Evolutionary conservation across 2,113 vertebrate species (phyloP), one percentile per base, ranked within the genome.

Genomic region (Abramis brama): DNA sequence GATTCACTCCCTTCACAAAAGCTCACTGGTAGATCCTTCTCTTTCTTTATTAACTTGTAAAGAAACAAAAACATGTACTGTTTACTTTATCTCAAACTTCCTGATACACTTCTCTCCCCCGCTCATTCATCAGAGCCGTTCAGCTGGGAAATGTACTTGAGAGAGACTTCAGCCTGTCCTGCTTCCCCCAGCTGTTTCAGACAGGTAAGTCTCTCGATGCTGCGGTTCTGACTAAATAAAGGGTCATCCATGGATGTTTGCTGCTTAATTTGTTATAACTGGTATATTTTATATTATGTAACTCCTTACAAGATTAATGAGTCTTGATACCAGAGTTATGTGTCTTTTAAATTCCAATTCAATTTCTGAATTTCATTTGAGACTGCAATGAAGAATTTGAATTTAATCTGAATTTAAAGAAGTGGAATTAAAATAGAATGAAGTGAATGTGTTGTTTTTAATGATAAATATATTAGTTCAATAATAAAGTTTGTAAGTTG

Each of bases 141-240:
- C 93, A 95, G 92, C 83, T 99, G 97, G 97, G 96, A 97, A 84
- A 93, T 94, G 70, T 99, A 99, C 90, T 95, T 99, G 88, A 96
- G 97, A 93, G 95, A 97, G 92, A 97, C 96, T 23, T 96, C 95
- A 47, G 96, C 97, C 19, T 11, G 91, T 82, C 95, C 96, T 64
- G 97, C 97, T 78, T 96, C 97, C 86, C 89, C 95, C 0, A 94
- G 95, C 87, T 98, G 92, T 91, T 99, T 98, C 89, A 96, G 96
- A 95, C 98, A 99, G 97, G 97, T 99, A 96, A 9, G 12, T 45
- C 33, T 33, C n/a, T 25, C 39, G 7, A 75, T 9, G 33, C 50
- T 78, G 13, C 17, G 5, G 45, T 68, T 45, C 33, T 57, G 27
- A 19, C 36, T 25, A 47, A 43, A 60, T 5, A 9, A 43, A 71